Base-by-base conservation (phyloP, 2,888 invertebrate genomes). In the Altica lythri region DNA sequence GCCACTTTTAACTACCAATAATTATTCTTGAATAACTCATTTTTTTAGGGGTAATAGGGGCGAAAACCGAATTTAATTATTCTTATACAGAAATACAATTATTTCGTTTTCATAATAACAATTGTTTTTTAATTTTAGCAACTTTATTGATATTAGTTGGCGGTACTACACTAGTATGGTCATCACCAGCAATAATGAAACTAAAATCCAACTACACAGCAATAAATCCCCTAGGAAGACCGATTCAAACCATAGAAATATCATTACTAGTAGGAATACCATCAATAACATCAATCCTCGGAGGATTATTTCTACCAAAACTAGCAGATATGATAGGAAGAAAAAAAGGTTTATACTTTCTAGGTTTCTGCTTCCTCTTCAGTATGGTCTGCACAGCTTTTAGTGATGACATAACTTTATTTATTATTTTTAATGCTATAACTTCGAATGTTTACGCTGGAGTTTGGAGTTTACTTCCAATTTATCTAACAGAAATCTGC, bases 331-430 rank as follows among this genome's bases (percentile, higher is more conserved):
- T 27, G 9, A 34, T 61, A 1, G 89, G 89, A 0, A 78, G 88
- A 10, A 88, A 86, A 75, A 81, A 79, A 78, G 81, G 84, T 0
- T 75, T 90, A 6, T 69, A 89, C 4, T 72, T 81, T 5, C 80
- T 85, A 12, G 76, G 83, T 0, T 61, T 86, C 0, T 86, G 89
- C 0, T 85, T 86, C 49, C 71, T 86, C 14, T 25, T 84, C 0
- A 88, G 62, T 1, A 32, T 57, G 13, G 12, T 57, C 1, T 42
- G 54, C 1, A 6, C 50, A 4, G 57, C 61, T 0, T 61, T 60
- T 12, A 57, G 59, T 2, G 42, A 46, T 8, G 37, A 38, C 1
- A 34, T 64, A 9, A 18, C 22, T n/a, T 22, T 35, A 8, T 12
- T 46, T 6, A 10, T 46, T 5, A 18, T 35, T n/a, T 34, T 46